These are phyloP conservation scores for Leuciscus idus DNA, from an alignment of 2,113 vertebrate species.

Conservation along the genomic window DNA sequence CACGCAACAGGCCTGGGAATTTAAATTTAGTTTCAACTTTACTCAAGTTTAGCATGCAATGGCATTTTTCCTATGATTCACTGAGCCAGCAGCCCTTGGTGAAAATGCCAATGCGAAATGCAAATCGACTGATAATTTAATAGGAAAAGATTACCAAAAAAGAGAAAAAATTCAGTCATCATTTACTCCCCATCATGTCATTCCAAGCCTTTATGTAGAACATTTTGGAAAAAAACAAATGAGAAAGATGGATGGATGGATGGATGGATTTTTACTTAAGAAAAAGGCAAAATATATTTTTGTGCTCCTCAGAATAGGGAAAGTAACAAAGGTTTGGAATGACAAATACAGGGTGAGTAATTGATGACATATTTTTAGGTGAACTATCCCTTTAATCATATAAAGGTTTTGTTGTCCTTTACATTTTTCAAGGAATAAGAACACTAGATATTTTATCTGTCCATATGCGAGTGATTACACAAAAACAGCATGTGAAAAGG, in stretches of 20 bases:
- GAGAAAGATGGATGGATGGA: too few relatives aligned
- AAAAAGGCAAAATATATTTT: background rate
- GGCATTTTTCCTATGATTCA: background rate
- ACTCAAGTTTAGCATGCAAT: background rate
- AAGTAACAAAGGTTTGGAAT: background rate
- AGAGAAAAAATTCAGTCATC: too few relatives aligned
- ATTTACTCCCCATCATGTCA: too few relatives aligned
- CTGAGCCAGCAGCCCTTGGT: background rate
- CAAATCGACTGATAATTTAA: background rate
- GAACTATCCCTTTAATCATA: background rate
- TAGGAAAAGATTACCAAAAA: background rate
- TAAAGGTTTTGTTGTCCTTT: background rate
- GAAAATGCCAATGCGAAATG: background rate
- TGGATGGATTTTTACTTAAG: too few relatives aligned
- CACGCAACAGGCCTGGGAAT: conserved; percentile 9
- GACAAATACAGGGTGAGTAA: background rate
- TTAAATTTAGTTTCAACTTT: conserved; percentile 23
- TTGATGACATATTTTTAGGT: background rate
- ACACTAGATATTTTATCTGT: conserved; percentile 56
- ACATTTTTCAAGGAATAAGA: background rate
- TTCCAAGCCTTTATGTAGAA: too few relatives aligned
- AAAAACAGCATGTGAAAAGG: conserved; percentile 40
- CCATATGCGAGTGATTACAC: conserved; percentile 72
- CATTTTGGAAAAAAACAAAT: too few relatives aligned
- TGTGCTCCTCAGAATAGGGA: background rate